A percentile compares a stretch with the other conserved stretches of the same genome.
Evolutionary conservation across 2,113 vertebrate genomes (phyloP).

Genomic region (Sander vitreus): DNA sequence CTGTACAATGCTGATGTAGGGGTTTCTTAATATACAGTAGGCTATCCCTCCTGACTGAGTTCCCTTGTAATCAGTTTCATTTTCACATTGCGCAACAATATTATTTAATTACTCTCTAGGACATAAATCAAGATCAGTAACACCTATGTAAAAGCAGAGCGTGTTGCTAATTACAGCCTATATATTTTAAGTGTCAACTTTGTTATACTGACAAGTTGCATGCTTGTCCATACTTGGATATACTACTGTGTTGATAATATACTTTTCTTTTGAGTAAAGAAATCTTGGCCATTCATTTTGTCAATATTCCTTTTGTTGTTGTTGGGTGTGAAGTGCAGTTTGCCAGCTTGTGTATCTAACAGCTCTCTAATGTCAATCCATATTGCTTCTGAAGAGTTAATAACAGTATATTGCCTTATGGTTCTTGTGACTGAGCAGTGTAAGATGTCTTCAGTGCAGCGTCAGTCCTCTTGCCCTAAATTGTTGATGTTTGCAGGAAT

Average conservation of each 20-base stretch:
- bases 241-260: not conserved
- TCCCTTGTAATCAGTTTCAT: slow-evolving; percentile 14
- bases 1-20: slow-evolving; percentile 6
- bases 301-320: not conserved
- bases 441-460: not conserved
- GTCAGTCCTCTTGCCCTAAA: not conserved
- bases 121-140: not conserved
- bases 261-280: not conserved
- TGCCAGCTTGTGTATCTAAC: not conserved
- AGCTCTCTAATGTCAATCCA: not conserved
- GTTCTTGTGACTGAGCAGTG: not conserved
- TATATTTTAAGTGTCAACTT: not conserved
- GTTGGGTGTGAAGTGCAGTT: not conserved
- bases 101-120: not conserved
- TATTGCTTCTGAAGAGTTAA: not conserved
- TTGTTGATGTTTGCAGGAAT: not conserved
- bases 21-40: not conserved
- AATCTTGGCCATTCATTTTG: not conserved
- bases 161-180: not conserved
- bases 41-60: slow-evolving; percentile 9
- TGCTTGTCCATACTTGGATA: not conserved
- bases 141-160: not conserved
- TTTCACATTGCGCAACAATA: not conserved
- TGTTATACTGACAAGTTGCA: not conserved
- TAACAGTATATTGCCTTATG: not conserved